These are phyloP conservation scores for Papilio xuthus DNA, from an alignment of 1,140 invertebrate species.

Conservation along the genomic window DNA sequence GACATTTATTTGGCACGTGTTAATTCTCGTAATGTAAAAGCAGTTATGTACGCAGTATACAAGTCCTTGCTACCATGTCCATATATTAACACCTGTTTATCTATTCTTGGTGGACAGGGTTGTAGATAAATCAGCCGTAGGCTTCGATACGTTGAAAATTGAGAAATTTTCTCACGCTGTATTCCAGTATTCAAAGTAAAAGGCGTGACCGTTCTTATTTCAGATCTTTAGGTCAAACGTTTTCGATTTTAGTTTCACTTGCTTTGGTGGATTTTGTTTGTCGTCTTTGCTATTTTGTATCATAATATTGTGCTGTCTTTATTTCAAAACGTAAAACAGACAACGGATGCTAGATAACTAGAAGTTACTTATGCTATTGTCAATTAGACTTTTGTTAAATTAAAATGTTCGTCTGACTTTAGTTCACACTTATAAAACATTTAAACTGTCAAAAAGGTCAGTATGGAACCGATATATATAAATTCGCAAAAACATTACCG, in stretches of 20 bases:
- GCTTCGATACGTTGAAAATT: constrained; percentile 9
- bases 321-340: background rate
- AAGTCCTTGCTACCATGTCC: constrained; percentile 2
- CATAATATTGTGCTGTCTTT: background rate
- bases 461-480: background rate
- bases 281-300: background rate
- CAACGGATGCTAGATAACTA: background rate
- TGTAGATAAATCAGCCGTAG: constrained; percentile 6
- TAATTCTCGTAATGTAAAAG: background rate
- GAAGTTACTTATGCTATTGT: background rate
- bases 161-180: constrained; percentile 22
- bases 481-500: background rate
- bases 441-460: background rate
- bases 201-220: constrained; percentile 22
- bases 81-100: constrained; percentile 21
- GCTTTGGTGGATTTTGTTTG: background rate
- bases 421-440: no score
- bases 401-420: no score
- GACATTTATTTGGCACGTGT: constrained; percentile 25
- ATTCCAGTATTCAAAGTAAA: constrained; percentile 23
- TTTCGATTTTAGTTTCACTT: constrained; percentile 28
- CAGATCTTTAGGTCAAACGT: constrained; percentile 26
- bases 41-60: background rate
- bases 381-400: no score
- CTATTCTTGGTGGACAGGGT: constrained; percentile 8